phyloP scores from a whole-genome alignment of 2,797 vertebrate species.

The Erpetoichthys calabaricus region DNA sequence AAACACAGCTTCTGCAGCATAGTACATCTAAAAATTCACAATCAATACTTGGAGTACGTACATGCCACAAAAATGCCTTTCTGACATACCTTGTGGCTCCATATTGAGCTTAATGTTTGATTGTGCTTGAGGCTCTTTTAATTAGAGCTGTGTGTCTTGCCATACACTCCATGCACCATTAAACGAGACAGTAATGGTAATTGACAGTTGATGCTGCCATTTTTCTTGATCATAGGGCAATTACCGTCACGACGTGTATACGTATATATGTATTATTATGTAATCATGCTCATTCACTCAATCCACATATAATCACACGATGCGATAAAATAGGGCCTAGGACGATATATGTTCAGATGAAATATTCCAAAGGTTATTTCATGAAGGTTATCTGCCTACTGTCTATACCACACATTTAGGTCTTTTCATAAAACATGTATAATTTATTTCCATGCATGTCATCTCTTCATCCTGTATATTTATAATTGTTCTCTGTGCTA shows the following conservation, averaged over 20 bases:
- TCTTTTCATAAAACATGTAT: no score
- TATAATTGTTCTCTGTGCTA: no score
- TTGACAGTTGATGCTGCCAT: conserved; percentile 27
- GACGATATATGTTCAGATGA: no score
- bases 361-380: no score
- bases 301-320: no score
- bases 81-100: conserved; percentile 29
- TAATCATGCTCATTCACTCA: no score
- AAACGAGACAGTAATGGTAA: conserved; percentile 44
- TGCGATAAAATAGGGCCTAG: no score
- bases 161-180: conserved; percentile 45
- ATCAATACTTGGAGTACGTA: conserved; percentile 46
- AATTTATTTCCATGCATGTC: no score
- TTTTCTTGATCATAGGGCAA: conserved; percentile 3
- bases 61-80: conserved; percentile 18
- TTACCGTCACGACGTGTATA: background rate
- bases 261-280: no score
- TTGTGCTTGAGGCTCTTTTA: conserved; percentile 46
- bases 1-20: conserved; percentile 35
- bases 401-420: no score
- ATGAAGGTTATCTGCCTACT: no score
- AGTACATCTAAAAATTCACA: conserved; percentile 30
- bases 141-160: conserved; percentile 49
- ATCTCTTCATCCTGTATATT: no score
- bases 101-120: conserved; percentile 37